A percentile compares a stretch with the other conserved stretches of the same genome.
Conservation (phyloP, 1,140 invertebrate species). For the Pararge aegeria region DNA sequence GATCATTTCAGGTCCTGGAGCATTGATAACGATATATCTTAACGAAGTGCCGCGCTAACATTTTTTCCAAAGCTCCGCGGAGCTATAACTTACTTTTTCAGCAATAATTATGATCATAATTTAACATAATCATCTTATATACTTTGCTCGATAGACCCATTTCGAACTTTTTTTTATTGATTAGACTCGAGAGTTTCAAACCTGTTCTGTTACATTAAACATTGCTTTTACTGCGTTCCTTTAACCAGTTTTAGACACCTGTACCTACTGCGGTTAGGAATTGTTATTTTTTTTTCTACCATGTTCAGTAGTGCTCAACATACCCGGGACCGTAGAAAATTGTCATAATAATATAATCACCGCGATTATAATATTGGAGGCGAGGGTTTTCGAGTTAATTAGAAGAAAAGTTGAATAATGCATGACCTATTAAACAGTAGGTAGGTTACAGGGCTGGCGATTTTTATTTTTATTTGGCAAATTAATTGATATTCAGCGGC, state of each 20-base stretch:
- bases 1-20: slow-evolving; percentile 35
- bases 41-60: slow-evolving; percentile 40
- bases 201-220: slow-evolving; percentile 25
- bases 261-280: slow-evolving; percentile 30
- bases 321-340: slow-evolving; percentile 17
- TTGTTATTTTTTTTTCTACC: neutral
- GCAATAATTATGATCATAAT: slow-evolving; percentile 39
- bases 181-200: slow-evolving; percentile 16
- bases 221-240: slow-evolving; percentile 37
- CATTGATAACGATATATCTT: slow-evolving; percentile 29
- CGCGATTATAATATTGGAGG: slow-evolving; percentile 27
- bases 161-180: slow-evolving; percentile 36
- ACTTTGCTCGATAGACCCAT: slow-evolving; percentile 37
- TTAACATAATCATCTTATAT: slow-evolving; percentile 48
- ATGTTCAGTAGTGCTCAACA: slow-evolving; percentile 1
- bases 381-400: slow-evolving; percentile 44
- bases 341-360: slow-evolving; percentile 28
- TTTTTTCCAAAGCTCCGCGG: slow-evolving; percentile 39
- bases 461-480: slow-evolving; percentile 56
- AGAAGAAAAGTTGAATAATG: slow-evolving; percentile 56
- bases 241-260: slow-evolving; percentile 37
- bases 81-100: slow-evolving; percentile 35
- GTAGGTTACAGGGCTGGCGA: slow-evolving; percentile 29
- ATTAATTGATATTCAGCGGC: slow-evolving; percentile 66
- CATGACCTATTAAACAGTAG: slow-evolving; percentile 54